phyloP scores from a whole-genome alignment of 2,888 invertebrate species.

The Ischnura elegans region DNA sequence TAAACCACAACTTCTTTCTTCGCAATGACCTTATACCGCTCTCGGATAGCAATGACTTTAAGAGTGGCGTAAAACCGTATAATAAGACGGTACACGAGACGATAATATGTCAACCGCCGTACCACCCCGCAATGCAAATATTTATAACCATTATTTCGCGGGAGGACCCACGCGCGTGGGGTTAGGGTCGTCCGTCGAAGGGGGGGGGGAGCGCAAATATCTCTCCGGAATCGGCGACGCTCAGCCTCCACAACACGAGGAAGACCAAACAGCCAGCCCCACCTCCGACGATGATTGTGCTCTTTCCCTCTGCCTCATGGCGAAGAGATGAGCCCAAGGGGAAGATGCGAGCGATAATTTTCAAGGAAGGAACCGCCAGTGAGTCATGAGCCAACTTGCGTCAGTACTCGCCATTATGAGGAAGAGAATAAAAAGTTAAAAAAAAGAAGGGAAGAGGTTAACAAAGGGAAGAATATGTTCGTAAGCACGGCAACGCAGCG shows the following conservation, averaged over 20 bases:
- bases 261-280: slow-evolving; percentile 25
- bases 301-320: neutral
- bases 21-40: too few relatives aligned
- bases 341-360: slow-evolving; percentile 44
- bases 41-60: neutral
- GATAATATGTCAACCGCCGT: neutral
- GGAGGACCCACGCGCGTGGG: neutral
- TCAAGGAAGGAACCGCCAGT: slow-evolving; percentile 28
- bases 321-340: neutral
- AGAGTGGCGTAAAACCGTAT: too few relatives aligned
- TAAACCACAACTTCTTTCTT: too few relatives aligned
- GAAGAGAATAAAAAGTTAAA: neutral
- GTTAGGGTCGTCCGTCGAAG: neutral
- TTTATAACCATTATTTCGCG: neutral
- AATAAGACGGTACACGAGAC: neutral
- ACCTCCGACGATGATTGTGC: slow-evolving; percentile 36
- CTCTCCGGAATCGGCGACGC: neutral
- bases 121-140: neutral
- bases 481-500: neutral
- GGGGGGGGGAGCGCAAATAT: neutral
- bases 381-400: slow-evolving; percentile 47
- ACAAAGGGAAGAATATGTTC: neutral
- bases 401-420: slow-evolving; percentile 45
- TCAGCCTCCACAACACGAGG: neutral
- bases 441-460: neutral